phyloP scores from a whole-genome alignment of 1,140 invertebrate genomes.

The Drosophila elegans region DNA sequence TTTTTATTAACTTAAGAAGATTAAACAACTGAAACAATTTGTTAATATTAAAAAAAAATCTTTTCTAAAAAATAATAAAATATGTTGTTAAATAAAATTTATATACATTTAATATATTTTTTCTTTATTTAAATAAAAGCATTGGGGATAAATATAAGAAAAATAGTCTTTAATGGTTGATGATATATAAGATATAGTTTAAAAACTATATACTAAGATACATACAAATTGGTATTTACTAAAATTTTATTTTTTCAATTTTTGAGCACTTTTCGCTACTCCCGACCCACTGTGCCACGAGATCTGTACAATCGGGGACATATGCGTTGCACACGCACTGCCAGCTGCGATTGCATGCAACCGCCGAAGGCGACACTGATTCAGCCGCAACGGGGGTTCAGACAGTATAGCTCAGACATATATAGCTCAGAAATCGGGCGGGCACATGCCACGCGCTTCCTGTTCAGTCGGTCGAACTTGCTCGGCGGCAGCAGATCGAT shows the following conservation, averaged over 20 bases:
- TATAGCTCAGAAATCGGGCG: conserved; percentile 29
- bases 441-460: conserved; percentile 46
- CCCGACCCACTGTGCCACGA: conserved; percentile 32
- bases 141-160: no score
- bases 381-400: conserved; percentile 38
- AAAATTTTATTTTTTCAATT: neutral
- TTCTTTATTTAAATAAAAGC: no score
- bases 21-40: no score
- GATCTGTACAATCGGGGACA: conserved; percentile 30
- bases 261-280: neutral
- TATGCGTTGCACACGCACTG: conserved; percentile 34
- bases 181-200: no score
- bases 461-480: conserved; percentile 43
- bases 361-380: conserved; percentile 38
- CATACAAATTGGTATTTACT: no score
- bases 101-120: no score
- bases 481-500: conserved; percentile 26
- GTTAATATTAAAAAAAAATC: no score
- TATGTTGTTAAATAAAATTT: no score
- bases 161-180: no score
- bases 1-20: no score
- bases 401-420: conserved; percentile 15
- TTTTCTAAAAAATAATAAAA: no score
- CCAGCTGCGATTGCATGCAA: conserved; percentile 44
- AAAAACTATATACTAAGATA: no score